These are phyloP conservation scores for Meleagris gallopavo DNA, from an alignment of 2,113 vertebrate species.

Conservation along the genomic window DNA sequence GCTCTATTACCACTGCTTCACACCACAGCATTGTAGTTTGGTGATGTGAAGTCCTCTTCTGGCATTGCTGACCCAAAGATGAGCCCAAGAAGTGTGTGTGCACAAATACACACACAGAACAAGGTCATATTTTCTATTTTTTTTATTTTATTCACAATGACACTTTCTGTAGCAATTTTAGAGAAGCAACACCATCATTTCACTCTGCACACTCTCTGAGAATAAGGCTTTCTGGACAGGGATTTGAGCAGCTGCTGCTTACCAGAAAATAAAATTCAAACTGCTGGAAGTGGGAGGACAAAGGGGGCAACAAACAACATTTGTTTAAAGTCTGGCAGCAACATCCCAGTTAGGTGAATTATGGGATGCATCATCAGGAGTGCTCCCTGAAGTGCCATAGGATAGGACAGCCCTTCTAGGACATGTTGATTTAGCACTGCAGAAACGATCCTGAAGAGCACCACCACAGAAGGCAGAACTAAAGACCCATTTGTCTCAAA, in stretches of 20 bases:
- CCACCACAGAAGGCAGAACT: not conserved
- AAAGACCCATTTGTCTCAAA: conserved; percentile 15
- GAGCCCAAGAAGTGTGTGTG: not conserved
- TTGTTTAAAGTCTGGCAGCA: conserved; percentile 68
- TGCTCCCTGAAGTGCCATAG: conserved; percentile 14
- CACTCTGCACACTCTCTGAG: not conserved
- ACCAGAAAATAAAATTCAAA: conserved; percentile 56
- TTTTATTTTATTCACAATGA: not conserved
- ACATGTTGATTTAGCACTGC: not conserved
- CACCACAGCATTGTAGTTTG: not conserved
- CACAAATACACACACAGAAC: not conserved
- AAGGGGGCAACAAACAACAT: conserved; percentile 56
- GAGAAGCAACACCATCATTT: conserved; percentile 28
- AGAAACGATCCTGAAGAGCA: conserved; percentile 1
- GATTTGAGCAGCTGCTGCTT: conserved; percentile 69
- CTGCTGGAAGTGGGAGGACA: not conserved
- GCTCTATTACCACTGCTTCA: not conserved
- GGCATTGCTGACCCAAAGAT: not conserved
- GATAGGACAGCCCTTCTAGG: conserved; percentile 25
- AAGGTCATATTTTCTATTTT: not conserved
- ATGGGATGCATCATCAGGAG: conserved; percentile 39
- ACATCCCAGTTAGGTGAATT: conserved; percentile 54
- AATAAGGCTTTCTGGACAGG: conserved; percentile 52
- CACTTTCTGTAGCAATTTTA: not conserved
- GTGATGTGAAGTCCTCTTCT: not conserved